Evolutionary conservation across 2,797 vertebrate species (phyloP), one percentile per base, ranked within the genome.

Genomic region (Triplophysa bombifrons): DNA sequence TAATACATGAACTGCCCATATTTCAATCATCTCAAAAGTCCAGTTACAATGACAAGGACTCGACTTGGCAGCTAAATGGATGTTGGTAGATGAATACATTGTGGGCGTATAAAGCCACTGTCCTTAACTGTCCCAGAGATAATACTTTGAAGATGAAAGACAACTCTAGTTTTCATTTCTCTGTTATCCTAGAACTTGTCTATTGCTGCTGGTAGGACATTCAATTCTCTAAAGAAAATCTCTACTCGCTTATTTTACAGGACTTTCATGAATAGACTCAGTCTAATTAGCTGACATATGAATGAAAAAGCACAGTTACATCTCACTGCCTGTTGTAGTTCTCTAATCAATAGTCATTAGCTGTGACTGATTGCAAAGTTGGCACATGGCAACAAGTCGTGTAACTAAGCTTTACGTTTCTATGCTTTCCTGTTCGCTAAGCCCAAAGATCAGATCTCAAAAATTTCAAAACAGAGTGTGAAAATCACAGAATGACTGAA

Each of bases 261-360:
- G 38, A 61, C 66, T 75, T 77, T 72, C 68, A 84, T 84, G 84
- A 83, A 84, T 70, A 76, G 69, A 76, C 76, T 58, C 74, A 81
- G 80, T 68, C 66, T 76, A 83, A 84, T 83, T 82, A 83, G 84
- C 70, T 69, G 83, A 71, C 83, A 84, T 80, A 79, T 84, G 72
- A 86, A 78, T 77, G 80, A 66, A 76, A 58, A 64, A 82, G 74
- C 60, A 63, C 70, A 60, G 75, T 80, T 27, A 63, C 78, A 79
- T 75, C 70, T 80, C 84, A 77, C 72, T 58, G 75, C 82, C 83
- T 65, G 4, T 76, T 82, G 81, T 81, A 74, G 79, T 84, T 83
- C 81, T 83, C 74, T 25, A 83, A 85, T 94, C 93, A 91, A 94
- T 94, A 92, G 86, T 93, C 92, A 93, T 93, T 93, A 94, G 86